Evolutionary conservation across 92 coral and sea anemone genomes (phyloP), one percentile per base, ranked within the genome.

Genomic region (Scolanthus callimorphus): DNA sequence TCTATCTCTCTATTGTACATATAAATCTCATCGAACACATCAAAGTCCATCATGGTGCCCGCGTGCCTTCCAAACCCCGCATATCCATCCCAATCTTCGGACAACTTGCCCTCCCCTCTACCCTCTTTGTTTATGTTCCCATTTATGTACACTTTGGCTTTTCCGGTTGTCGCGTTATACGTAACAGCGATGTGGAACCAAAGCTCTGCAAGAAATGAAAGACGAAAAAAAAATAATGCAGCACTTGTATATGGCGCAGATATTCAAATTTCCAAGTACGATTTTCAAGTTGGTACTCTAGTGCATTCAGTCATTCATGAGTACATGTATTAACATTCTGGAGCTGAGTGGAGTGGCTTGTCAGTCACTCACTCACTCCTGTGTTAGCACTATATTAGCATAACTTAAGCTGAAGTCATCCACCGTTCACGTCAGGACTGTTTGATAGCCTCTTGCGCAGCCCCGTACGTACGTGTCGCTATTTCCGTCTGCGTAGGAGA

Each of bases 11-110:
- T 83, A 39, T 57, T 84, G 76, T 84, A 92, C 80, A 83, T 77
- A 41, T 80, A 80, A 0, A 92, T 62, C 59, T 92, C 98, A 43
- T 92, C 98, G 12, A 88, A 31, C 25, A 64, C 72, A 20, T 88
- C 87, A 11, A 71, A 28, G 10, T 80, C 86, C 20, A 80, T 65
- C 61, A 70, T 82, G 15, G 49, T 55, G 23, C 96, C 90, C 52
- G 64, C 45, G 77, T 92, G 96, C 56, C 74, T 67, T 3, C 98
- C 98, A 74, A 92, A 92, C 0, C 84, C 94, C 3, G 98, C 98
- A 23, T 79, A 82, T 52, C 91, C 82, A 64, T 92, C 98, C 98
- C 98, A 92, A 81, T 92, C 98, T 48, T 81, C 94, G 9, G 98
- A 92, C 47, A 92, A 60, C 6, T 63, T 57, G 0, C 97, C 92